Base-by-base conservation (phyloP, 2,797 vertebrate genomes). In the Rhinogobio ventralis region DNA sequence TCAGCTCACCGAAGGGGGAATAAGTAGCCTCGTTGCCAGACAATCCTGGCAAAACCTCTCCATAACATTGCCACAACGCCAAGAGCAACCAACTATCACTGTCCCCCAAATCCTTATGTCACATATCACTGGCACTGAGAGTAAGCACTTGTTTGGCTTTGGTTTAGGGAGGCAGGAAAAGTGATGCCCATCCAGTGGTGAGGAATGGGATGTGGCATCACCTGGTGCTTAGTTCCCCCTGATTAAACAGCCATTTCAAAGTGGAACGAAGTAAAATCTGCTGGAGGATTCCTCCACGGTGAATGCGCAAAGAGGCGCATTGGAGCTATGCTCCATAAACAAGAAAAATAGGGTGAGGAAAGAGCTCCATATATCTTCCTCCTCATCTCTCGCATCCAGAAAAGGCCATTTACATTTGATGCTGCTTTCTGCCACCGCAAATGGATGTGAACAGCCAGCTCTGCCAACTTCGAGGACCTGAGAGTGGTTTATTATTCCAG, bases 21-120 rank as follows among this genome's bases (percentile, higher is more conserved):
- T 90, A 81, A 91, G 91, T 86, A 69, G 71, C 86, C 82, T 42
- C 66, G 25, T 85, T 86, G 88, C 90, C 69, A 46, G 89, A 64
- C 36, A 62, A 89, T 79, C 67, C 90, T 83, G 86, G 86, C 86
- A 89, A 88, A 88, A 87, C 80, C 85, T 89, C 81, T 73, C 85
- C 85, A 88, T 85, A 87, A 62, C 78, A 30, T 45, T 75, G 72
- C 85, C 82, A 68, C 51, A 89, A 81, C 60, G 74, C 82, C 60
- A 83, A 45, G 62, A 72, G 75, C 67, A 72, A 84, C 49, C 75
- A 86, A 74, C 69, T 75, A 68, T 84, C 82, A 87, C 76, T 25
- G 83, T 86, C 76, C 68, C 88, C 71, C 78, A 88, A 88, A 89
- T 85, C 83, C 80, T 90, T 91, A 89, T 93, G 89, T 89, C 75